Base-by-base conservation (phyloP, 2,888 invertebrate genomes). In the Chrysina gloriosa region DNA sequence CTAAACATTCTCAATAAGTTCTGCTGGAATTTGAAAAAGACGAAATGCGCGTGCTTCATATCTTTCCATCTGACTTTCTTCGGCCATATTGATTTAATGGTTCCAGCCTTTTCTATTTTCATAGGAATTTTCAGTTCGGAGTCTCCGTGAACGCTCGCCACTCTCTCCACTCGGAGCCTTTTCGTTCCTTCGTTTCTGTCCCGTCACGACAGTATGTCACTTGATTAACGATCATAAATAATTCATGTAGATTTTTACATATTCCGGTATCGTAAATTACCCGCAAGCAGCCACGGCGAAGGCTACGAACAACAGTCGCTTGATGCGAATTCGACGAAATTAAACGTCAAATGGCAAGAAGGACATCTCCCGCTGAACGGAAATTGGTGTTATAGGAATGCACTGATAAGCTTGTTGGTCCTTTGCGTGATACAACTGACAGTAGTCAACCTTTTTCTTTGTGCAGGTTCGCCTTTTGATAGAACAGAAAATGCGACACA, bases 21-120 rank as follows among this genome's bases (percentile, higher is more conserved):
- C 63, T 31, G 68, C 64, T 68, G 70, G 64, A 68, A 68, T 73
- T 70, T 16, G 16, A 72, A 72, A 74, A 54, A 73, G 71, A 74
- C 72, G 74, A 76, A 75, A 73, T 75, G 72, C 75, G 76, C 75
- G 75, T 76, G 74, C 71, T 67, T 72, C 71, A 68, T 76, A 76
- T 76, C 75, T 74, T 66, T 73, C 70, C 67, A 75, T 73, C 73
- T 71, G 74, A 74, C 71, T 70, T 74, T 70, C 71, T 70, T 74
- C 68, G 66, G 66, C 72, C 71, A 72, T 74, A 74, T 72, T 76
- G 76, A 76, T 76, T 76, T 76, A 76, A 66, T 71, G 69, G 70
- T 70, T 65, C 71, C 45, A 52, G 65, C 50, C 54, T 52, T 66
- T 68, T 36, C 65, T 63, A 65, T 67, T 68, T 70, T 65, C 65